A percentile compares a stretch with the other conserved stretches of the same genome.
phyloP scores from a whole-genome alignment of 2,888 invertebrate species.

The Zygothrica quintamaculata region DNA sequence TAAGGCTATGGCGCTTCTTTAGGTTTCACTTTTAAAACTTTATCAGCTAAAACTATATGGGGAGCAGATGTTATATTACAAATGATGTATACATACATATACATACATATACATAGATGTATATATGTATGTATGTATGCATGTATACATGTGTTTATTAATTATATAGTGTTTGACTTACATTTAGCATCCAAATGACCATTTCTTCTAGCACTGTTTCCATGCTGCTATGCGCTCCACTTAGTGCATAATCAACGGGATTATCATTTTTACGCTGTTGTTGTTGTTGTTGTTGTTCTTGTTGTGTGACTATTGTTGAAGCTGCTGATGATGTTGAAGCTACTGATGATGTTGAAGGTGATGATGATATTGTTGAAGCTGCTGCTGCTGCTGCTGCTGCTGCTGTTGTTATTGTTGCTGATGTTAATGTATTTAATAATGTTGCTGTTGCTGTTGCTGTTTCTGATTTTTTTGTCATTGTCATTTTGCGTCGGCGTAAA shows the following conservation, averaged over 20 bases:
- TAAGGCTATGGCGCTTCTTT: no score
- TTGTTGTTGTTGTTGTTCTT: conserved; percentile 28
- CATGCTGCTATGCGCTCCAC: conserved; percentile 62
- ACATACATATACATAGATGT: no score
- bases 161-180: conserved; percentile 49
- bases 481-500: conserved; percentile 25
- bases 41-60: no score
- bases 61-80: no score
- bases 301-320: no score
- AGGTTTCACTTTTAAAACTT: no score
- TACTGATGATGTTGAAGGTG: conserved; percentile 21
- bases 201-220: conserved; percentile 67
- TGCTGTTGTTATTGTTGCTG: conserved; percentile 37
- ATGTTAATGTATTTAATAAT: no score
- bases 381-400: conserved; percentile 27
- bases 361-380: conserved; percentile 60
- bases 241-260: conserved; percentile 68
- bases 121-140: no score
- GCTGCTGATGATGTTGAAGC: conserved; percentile 37
- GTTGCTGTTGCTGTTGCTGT: conserved; percentile 17
- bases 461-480: conserved; percentile 1
- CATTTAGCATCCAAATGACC: conserved; percentile 67
- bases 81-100: no score
- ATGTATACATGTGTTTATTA: background rate
- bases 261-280: conserved; percentile 58